phyloP scores from a whole-genome alignment of 2,797 vertebrate genomes.

The Hapalemur alaotrensis region DNA sequence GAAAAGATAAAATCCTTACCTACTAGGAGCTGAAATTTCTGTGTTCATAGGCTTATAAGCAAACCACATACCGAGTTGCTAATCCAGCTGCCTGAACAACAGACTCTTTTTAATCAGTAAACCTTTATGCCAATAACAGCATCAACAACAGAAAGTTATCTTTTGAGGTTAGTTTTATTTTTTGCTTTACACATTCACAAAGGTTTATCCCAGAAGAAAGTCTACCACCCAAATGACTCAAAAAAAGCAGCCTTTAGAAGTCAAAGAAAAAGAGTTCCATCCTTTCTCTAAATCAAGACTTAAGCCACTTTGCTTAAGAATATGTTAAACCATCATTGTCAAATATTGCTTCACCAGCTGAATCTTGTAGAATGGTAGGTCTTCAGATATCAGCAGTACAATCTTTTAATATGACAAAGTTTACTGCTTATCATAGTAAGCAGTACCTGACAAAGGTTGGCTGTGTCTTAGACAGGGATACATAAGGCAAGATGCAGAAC shows the following conservation, averaged over 20 bases:
- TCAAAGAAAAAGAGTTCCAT: background rate
- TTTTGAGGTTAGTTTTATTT: background rate
- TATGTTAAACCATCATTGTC: background rate
- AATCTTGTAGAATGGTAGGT: background rate
- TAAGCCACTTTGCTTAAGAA: background rate
- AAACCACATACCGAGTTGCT: constrained; percentile 58
- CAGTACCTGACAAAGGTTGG: background rate
- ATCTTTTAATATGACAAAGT: background rate
- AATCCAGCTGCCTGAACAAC: constrained; percentile 32
- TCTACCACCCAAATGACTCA: background rate
- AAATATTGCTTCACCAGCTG: background rate
- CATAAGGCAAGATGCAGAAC: background rate
- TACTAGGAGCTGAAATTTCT: constrained; percentile 53
- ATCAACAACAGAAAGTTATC: constrained; percentile 7
- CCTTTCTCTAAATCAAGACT: background rate
- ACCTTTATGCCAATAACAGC: constrained; percentile 23
- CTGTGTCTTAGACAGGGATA: background rate
- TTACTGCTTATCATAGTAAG: background rate
- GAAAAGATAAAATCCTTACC: constrained; percentile 69
- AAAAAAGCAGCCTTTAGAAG: background rate
- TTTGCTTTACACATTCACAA: background rate
- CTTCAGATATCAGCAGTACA: background rate
- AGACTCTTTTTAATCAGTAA: constrained; percentile 54
- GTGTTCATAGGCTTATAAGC: constrained; percentile 51
- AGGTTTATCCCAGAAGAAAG: background rate